A percentile compares a stretch with the other conserved stretches of the same genome.
phyloP scores from a whole-genome alignment of 2,888 invertebrate genomes.

The Watsonalla cultraria region DNA sequence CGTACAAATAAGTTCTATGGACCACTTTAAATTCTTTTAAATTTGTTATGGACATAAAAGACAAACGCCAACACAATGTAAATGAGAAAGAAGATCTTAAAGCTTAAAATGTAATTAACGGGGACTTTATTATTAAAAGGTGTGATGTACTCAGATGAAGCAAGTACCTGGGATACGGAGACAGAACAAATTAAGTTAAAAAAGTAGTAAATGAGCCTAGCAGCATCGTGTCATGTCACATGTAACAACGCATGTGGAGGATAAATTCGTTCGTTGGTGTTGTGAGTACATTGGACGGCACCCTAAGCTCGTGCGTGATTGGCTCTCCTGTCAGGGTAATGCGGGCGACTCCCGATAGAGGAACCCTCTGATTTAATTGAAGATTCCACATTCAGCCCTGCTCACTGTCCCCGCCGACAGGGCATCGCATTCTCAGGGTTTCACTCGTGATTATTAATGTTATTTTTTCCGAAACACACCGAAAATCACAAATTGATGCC shows the following conservation, averaged over 20 bases:
- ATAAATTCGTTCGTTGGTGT: conserved; percentile 47
- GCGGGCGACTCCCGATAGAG: conserved; percentile 52
- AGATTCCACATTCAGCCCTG: conserved; percentile 50
- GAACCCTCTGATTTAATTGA: conserved; percentile 72
- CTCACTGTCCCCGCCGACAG: conserved; percentile 24
- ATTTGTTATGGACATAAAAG: neutral
- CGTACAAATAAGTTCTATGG: neutral
- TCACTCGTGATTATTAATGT: conserved; percentile 29
- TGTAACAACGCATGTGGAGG: conserved; percentile 25
- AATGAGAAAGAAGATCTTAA: neutral
- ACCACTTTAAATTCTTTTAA: neutral
- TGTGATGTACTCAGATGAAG: neutral
- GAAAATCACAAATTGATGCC: conserved; percentile 13
- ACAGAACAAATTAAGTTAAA: neutral
- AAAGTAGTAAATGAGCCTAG: neutral
- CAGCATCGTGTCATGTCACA: conserved; percentile 8
- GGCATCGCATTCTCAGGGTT: conserved; percentile 38
- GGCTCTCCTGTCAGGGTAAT: conserved; percentile 58
- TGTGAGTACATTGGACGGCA: conserved; percentile 24
- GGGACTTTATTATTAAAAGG: neutral
- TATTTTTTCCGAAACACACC: conserved; percentile 19
- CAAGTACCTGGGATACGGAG: neutral
- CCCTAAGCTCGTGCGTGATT: conserved; percentile 55
- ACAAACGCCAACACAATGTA: neutral
- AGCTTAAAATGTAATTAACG: too few species aligned